Base-by-base conservation (phyloP, 2,888 invertebrate species). In the Eupithecia abbreviata region DNA sequence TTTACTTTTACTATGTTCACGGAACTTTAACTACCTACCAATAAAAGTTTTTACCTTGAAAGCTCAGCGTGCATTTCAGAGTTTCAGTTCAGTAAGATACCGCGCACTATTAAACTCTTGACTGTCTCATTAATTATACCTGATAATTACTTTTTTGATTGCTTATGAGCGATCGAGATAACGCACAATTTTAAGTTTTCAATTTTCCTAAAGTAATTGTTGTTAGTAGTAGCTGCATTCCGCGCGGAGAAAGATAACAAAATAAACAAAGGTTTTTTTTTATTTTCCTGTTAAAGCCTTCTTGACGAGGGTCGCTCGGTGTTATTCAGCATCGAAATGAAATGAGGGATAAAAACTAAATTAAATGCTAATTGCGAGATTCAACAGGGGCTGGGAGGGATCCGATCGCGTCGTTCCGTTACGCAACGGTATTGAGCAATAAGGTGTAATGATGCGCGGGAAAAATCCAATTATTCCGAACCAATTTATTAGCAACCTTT, bases 311-410 rank as follows among this genome's bases (percentile, higher is more conserved):
- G 92, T 91, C 88, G 88, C 87, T 89, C 86, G 86, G 83, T 88
- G 88, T 89, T 91, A 90, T 89, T 90, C 90, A 88, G 89, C 90
- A 90, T 90, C 87, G 89, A 90, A 91, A 91, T 90, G 90, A 90
- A 91, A 91, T 90, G 90, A 90, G 89, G 91, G 90, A 91, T 92
- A 92, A 92, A 90, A 91, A 92, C 90, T 91, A 90, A 92, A 92
- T 91, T 91, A 91, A 91, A 92, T 91, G 92, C 91, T 92, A 92
- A 92, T 92, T 92, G 91, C 90, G 89, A 90, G 91, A 90, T 90
- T 90, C 89, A 85, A 86, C 86, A 82, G 82, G 84, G 84, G 86
- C 85, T 84, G 84, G 83, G 84, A 84, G 83, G 85, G 87, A 88
- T 85, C 85, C 85, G 85, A 86, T 86, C 84, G 86, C 82, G 82